Evolutionary conservation across 2,113 vertebrate species (phyloP).

Genomic region (Neogale vison): DNA sequence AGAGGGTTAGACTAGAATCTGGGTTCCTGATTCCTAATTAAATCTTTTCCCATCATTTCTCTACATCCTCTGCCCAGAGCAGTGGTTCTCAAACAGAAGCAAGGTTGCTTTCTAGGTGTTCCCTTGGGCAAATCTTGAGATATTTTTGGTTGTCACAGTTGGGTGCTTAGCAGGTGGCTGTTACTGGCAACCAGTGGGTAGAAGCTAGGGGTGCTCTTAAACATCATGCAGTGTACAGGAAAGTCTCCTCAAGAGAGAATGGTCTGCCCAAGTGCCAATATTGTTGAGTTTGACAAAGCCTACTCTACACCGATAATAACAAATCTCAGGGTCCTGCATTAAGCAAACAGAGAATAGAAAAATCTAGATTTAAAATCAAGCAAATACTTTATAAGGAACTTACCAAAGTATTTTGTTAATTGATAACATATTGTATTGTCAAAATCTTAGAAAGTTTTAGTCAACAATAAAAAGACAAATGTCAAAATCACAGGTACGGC

Average conservation of each 20-base stretch:
- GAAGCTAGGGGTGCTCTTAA: not conserved
- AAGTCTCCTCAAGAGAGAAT: not conserved
- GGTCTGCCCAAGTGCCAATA: not conserved
- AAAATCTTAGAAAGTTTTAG: constrained; percentile 13
- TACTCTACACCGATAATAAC: not conserved
- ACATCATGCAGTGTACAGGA: not conserved
- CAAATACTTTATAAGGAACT: not conserved
- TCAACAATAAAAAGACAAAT: not conserved
- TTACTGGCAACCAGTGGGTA: not conserved
- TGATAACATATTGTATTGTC: not conserved
- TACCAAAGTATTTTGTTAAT: not conserved
- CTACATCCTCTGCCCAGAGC: not conserved
- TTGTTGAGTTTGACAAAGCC: not conserved
- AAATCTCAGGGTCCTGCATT: not conserved
- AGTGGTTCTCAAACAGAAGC: not conserved
- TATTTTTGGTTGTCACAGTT: not conserved
- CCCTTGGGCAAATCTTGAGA: not conserved
- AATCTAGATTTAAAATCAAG: not conserved
- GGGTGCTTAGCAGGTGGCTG: not conserved
- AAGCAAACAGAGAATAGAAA: not conserved
- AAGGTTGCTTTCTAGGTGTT: not conserved
- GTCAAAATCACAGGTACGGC: not conserved
- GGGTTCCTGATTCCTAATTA: not conserved
- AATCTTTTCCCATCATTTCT: not conserved
- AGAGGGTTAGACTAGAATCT: not conserved